Conservation (phyloP, 2,113 vertebrate species). For the Zeus faber region DNA sequence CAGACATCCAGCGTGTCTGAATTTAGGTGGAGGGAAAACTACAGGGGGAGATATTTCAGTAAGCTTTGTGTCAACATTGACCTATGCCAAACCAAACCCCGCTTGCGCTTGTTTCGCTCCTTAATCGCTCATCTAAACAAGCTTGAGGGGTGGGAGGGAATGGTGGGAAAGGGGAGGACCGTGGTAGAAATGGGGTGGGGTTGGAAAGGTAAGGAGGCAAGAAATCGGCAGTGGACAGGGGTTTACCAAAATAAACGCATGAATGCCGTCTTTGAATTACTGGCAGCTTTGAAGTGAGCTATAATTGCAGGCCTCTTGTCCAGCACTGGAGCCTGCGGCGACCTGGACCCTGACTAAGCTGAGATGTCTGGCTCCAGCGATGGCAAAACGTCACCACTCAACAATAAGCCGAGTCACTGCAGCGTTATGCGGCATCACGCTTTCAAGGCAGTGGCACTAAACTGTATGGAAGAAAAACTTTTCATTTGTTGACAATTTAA, state of each 20-base stretch:
- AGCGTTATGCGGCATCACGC: not conserved
- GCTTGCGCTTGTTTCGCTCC: conserved; percentile 75
- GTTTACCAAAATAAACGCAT: conserved; percentile 74
- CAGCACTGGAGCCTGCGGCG: conserved; percentile 66
- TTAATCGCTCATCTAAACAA: conserved; percentile 78
- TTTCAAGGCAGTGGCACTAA: too few species aligned
- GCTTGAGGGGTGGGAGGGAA: conserved; percentile 57
- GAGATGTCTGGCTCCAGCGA: conserved; percentile 56
- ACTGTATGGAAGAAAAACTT: too few species aligned
- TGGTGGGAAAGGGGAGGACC: not conserved
- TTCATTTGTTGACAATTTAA: too few species aligned
- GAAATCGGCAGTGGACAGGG: conserved; percentile 31
- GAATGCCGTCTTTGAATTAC: conserved; percentile 75
- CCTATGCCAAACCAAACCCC: conserved; percentile 66
- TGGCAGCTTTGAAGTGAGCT: conserved; percentile 73
- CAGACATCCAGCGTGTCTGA: conserved; percentile 56
- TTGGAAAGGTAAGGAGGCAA: conserved; percentile 68
- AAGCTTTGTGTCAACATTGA: conserved; percentile 69
- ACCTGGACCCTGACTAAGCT: conserved; percentile 44
- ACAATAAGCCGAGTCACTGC: conserved; percentile 59
- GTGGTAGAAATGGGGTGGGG: conserved; percentile 23
- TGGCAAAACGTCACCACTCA: conserved; percentile 53
- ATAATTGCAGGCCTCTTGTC: conserved; percentile 70
- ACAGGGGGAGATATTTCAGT: conserved; percentile 66
- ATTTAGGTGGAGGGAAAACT: conserved; percentile 64